Conservation (phyloP, 2,113 vertebrate genomes). For the Pantherophis guttatus region DNA sequence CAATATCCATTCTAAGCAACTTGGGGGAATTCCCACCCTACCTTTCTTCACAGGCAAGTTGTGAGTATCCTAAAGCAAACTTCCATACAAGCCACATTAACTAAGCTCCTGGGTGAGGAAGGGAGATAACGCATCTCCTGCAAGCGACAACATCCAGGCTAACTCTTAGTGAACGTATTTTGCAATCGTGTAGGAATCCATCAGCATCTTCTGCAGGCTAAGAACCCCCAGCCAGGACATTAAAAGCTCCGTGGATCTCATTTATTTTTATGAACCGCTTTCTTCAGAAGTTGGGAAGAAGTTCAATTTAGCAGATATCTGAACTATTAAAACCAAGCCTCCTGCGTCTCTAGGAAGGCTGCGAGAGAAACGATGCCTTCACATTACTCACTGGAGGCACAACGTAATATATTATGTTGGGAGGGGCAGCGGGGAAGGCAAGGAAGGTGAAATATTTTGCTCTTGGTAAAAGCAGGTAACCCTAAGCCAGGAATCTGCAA, state of each 20-base stretch:
- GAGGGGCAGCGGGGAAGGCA: not conserved
- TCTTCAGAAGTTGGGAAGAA: constrained; percentile 6
- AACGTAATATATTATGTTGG: not conserved
- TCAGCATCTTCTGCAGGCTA: not conserved
- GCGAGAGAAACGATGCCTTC: not conserved
- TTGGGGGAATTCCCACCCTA: not conserved
- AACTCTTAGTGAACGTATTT: not conserved
- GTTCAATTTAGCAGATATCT: constrained; percentile 28
- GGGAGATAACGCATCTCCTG: not conserved
- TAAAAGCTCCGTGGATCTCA: not conserved
- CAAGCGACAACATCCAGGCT: not conserved
- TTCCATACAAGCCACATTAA: not conserved
- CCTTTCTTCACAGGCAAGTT: not conserved
- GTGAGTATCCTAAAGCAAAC: not conserved
- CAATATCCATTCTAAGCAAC: not conserved
- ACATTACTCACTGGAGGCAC: not conserved
- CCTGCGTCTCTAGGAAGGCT: not conserved
- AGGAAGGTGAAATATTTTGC: not conserved
- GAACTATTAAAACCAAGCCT: constrained; percentile 26
- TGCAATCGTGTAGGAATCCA: too few species aligned
- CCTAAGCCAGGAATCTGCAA: not conserved
- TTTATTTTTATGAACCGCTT: not conserved
- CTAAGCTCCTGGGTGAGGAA: not conserved
- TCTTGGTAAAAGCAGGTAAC: not conserved
- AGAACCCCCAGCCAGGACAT: not conserved